Conservation (phyloP, 2,113 vertebrate genomes). For the Hepsetus odoe region DNA sequence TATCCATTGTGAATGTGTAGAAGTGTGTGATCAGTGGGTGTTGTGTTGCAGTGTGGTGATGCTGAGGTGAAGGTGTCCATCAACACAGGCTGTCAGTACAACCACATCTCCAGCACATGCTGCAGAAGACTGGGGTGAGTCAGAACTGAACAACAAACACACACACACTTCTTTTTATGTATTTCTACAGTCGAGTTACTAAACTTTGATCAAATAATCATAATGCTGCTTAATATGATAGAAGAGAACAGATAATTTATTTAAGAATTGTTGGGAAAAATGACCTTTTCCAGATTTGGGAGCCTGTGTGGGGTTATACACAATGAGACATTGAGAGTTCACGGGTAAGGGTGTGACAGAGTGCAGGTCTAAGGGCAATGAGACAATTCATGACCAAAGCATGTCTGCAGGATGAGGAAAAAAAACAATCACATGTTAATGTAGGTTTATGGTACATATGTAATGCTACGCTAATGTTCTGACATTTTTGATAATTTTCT, state of each 20-base stretch:
- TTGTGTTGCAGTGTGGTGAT: conserved; percentile 78
- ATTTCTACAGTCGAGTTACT: background rate
- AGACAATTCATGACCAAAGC: background rate
- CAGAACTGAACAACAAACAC: too few relatives aligned
- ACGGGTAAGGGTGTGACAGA: background rate
- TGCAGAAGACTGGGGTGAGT: conserved; percentile 87
- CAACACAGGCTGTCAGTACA: conserved; percentile 84
- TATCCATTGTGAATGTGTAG: background rate
- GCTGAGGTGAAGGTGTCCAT: conserved; percentile 81
- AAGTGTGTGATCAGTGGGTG: background rate
- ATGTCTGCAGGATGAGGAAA: too few relatives aligned
- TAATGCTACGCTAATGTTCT: too few relatives aligned
- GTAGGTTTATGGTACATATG: too few relatives aligned
- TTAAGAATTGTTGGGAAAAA: too few relatives aligned
- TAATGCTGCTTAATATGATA: too few relatives aligned
- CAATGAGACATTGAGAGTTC: background rate
- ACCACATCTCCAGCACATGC: conserved; percentile 85
- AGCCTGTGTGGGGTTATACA: too few relatives aligned
- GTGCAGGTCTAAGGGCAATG: background rate
- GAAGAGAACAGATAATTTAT: too few relatives aligned
- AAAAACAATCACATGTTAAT: too few relatives aligned
- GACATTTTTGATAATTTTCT: too few relatives aligned
- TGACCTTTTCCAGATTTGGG: too few relatives aligned
- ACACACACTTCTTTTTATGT: background rate
- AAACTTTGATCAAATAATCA: background rate